These are phyloP conservation scores for Aphis gossypii DNA, from an alignment of 1,140 invertebrate genomes.

Conservation along the genomic window DNA sequence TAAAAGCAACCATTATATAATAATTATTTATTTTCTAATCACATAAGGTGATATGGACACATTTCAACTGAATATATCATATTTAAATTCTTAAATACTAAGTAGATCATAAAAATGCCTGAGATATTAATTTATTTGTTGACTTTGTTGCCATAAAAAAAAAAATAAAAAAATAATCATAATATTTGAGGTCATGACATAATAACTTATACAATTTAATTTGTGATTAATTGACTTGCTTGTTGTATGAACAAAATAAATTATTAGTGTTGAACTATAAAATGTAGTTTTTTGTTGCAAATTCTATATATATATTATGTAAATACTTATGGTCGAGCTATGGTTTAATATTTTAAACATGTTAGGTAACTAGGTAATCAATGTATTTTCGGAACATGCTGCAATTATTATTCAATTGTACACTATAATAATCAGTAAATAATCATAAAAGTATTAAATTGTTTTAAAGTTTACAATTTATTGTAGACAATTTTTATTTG, in stretches of 20 bases:
- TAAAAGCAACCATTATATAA: background rate
- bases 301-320: background rate
- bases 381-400: background rate
- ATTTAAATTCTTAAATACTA: background rate
- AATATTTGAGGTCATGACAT: background rate
- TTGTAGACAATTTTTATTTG: background rate
- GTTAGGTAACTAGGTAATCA: background rate
- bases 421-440: background rate
- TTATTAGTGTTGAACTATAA: background rate
- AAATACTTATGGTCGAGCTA: background rate
- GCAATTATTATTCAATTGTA: background rate
- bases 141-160: background rate
- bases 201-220: background rate
- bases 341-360: background rate
- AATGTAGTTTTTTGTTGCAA: background rate
- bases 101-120: background rate
- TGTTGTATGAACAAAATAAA: background rate
- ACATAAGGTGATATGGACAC: background rate
- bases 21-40: background rate
- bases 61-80: background rate
- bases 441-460: background rate
- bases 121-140: background rate
- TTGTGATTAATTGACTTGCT: background rate
- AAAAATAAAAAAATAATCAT: background rate
- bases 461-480: background rate